These are phyloP conservation scores for Phyllostomus hastatus DNA, from an alignment of 2,113 vertebrate species.

Conservation along the genomic window DNA sequence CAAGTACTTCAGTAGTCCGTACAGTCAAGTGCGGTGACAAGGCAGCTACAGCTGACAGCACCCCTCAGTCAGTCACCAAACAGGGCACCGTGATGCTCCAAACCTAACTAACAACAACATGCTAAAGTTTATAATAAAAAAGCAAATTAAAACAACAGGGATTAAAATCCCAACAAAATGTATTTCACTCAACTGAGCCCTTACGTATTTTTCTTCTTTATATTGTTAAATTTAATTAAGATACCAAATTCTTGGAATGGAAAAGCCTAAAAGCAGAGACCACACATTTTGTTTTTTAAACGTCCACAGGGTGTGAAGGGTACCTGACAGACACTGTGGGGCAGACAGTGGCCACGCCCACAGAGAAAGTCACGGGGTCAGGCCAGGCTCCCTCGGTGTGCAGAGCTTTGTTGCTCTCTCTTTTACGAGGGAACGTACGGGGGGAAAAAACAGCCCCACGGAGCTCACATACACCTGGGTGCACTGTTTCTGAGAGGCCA, in stretches of 20 bases:
- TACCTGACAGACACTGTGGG: rapidly evolving
- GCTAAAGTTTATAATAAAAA: background rate
- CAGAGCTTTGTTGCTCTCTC: background rate
- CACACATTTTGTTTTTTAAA: background rate
- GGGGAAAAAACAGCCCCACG: background rate
- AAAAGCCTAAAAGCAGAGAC: background rate
- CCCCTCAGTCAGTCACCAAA: too few relatives aligned
- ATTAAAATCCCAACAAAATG: background rate
- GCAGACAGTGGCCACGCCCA: background rate
- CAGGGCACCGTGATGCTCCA: rapidly evolving
- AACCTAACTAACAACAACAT: background rate
- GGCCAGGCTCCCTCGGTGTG: background rate
- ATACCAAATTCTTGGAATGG: background rate
- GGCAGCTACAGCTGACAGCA: too few relatives aligned
- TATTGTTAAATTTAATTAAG: background rate
- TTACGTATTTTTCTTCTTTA: background rate
- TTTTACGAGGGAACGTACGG: background rate
- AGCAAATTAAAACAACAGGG: background rate
- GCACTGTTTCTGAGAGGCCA: background rate
- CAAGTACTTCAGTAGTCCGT: rapidly evolving
- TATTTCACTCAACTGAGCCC: background rate
- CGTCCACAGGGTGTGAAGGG: background rate
- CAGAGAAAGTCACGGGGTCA: background rate
- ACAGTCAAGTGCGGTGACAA: background rate
- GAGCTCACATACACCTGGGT: background rate